Evolutionary conservation across 2,113 vertebrate genomes (phyloP).

Genomic region (Callopanchax toddi): DNA sequence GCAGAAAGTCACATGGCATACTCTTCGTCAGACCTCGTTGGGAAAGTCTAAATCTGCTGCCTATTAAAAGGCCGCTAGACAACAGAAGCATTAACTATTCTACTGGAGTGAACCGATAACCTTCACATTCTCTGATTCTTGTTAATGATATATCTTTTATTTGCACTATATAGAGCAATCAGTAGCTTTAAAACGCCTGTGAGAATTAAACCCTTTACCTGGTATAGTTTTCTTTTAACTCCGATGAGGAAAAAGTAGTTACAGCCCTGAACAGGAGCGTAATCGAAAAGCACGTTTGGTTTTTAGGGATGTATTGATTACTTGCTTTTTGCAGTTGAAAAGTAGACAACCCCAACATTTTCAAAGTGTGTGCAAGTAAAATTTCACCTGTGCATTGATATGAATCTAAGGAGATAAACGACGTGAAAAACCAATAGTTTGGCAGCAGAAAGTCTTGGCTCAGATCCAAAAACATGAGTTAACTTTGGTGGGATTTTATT

Average conservation of each 20-base stretch:
- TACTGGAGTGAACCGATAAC: slow-evolving; percentile 37
- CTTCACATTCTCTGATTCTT: slow-evolving; percentile 42
- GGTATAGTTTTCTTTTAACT: neutral
- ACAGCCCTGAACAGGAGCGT: neutral
- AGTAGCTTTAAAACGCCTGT: slow-evolving; percentile 11
- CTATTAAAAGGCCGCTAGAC: slow-evolving; percentile 52
- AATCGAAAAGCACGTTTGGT: slow-evolving; percentile 14
- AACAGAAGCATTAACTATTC: slow-evolving; percentile 48
- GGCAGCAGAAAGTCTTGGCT: slow-evolving; percentile 30
- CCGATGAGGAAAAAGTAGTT: neutral
- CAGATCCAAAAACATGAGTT: slow-evolving; percentile 31
- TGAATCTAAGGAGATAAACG: slow-evolving; percentile 19
- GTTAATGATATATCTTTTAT: slow-evolving; percentile 21
- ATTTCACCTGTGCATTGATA: slow-evolving; percentile 12
- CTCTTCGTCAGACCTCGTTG: slow-evolving; percentile 38
- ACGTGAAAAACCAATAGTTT: slow-evolving; percentile 13
- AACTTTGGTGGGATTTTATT: slow-evolving; percentile 23
- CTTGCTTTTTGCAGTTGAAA: slow-evolving; percentile 14
- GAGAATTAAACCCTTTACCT: slow-evolving; percentile 9
- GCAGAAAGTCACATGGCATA: slow-evolving; percentile 29
- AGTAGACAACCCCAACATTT: slow-evolving; percentile 9
- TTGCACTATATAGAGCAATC: too few relatives aligned
- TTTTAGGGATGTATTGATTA: slow-evolving; percentile 26
- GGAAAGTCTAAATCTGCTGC: slow-evolving; percentile 39
- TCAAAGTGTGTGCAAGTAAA: slow-evolving; percentile 1